Conservation (phyloP, 2,113 vertebrate genomes). For the Hassar affinis region DNA sequence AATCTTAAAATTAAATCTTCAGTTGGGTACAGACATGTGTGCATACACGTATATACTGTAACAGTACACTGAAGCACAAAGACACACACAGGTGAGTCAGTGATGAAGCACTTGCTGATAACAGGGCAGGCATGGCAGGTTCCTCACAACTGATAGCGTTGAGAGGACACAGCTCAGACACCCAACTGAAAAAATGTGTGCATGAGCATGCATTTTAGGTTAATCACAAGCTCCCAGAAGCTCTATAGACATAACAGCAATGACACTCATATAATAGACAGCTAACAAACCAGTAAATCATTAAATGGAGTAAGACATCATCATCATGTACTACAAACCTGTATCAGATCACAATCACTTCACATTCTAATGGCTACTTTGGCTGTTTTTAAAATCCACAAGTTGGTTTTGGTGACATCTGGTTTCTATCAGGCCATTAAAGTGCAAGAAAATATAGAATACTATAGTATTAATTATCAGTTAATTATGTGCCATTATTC, state of each 20-base stretch:
- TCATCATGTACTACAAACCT: background rate
- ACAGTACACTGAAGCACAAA: background rate
- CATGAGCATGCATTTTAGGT: conserved; percentile 1
- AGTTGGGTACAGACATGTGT: background rate
- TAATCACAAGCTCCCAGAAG: conserved; percentile 45
- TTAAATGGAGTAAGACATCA: background rate
- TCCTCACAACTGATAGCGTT: background rate
- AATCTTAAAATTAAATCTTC: too few relatives aligned
- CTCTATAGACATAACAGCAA: conserved; percentile 14
- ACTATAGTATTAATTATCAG: background rate
- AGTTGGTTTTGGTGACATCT: too few relatives aligned
- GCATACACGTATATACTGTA: background rate
- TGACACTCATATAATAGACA: conserved; percentile 43
- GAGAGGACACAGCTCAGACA: background rate
- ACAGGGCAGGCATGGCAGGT: background rate
- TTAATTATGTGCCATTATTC: background rate
- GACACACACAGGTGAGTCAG: conserved; percentile 7
- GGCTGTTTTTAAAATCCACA: background rate
- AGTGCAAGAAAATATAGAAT: background rate
- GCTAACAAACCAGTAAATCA: conserved; percentile 14
- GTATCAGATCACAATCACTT: background rate
- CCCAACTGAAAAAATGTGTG: background rate
- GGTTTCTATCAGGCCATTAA: background rate
- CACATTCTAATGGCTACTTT: background rate
- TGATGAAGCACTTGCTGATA: conserved; percentile 1